Evolutionary conservation across 2,113 vertebrate species (phyloP).

Genomic region (Centropristis striata): DNA sequence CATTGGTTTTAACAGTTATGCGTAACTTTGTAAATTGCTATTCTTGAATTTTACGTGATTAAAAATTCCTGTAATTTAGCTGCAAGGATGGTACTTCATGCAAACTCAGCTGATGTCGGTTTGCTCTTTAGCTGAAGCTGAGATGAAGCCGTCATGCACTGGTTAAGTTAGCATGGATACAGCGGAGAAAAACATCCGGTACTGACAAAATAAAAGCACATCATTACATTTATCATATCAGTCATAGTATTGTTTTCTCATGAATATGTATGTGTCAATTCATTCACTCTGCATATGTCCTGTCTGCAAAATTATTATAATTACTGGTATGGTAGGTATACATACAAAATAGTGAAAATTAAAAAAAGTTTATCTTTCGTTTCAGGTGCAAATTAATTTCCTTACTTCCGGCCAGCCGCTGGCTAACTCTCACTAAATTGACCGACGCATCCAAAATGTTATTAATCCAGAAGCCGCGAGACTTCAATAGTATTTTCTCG

Average conservation of each 20-base stretch:
- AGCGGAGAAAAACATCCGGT: slow-evolving; percentile 19
- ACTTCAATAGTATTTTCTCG: slow-evolving; percentile 8
- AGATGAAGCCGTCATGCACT: slow-evolving; percentile 28
- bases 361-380: no score
- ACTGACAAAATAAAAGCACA: slow-evolving; percentile 54
- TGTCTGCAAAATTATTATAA: no score
- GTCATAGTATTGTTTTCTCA: no score
- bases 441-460: background rate
- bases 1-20: background rate
- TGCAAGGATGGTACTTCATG: slow-evolving; percentile 58
- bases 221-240: no score
- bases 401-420: background rate
- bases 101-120: slow-evolving; percentile 75
- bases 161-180: background rate
- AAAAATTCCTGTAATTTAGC: slow-evolving; percentile 36
- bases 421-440: background rate
- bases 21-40: slow-evolving; percentile 27
- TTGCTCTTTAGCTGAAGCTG: slow-evolving; percentile 64
- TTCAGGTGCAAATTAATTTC: background rate
- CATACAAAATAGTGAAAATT: no score
- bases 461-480: slow-evolving; percentile 43
- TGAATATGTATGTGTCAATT: no score
- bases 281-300: no score
- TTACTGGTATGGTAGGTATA: no score
- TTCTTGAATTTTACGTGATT: slow-evolving; percentile 12